These are phyloP conservation scores for Pseudomyrmex cubaensis DNA, from an alignment of 1,140 invertebrate species.

Conservation along the genomic window DNA sequence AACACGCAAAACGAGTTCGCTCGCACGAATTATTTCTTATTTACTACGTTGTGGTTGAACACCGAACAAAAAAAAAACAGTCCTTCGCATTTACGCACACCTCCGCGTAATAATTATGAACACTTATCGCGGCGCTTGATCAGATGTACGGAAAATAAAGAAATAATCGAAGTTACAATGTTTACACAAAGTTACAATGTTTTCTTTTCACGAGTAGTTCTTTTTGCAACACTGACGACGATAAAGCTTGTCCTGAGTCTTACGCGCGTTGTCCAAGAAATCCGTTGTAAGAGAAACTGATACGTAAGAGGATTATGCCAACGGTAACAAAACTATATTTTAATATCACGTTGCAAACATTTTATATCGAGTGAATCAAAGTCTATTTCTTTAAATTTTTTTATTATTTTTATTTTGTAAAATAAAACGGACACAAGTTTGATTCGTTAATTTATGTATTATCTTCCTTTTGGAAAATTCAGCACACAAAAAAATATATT, in stretches of 20 bases:
- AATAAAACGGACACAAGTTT: not conserved
- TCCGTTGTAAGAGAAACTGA: too few relatives aligned
- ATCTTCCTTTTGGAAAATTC: not conserved
- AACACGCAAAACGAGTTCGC: too few relatives aligned
- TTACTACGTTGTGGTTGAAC: not conserved
- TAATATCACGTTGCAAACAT: not conserved
- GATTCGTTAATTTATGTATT: not conserved
- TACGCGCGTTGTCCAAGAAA: not conserved
- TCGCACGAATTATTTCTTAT: not conserved
- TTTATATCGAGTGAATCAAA: too few relatives aligned
- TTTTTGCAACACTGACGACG: not conserved
- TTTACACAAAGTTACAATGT: not conserved
- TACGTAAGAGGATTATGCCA: not conserved
- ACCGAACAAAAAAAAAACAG: not conserved
- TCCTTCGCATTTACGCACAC: not conserved
- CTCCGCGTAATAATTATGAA: not conserved
- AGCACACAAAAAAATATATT: not conserved
- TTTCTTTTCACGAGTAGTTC: slow-evolving; percentile 6
- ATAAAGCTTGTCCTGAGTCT: not conserved
- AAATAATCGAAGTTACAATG: slow-evolving; percentile 28
- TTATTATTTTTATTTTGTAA: not conserved
- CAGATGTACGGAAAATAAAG: not conserved
- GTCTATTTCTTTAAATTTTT: too few relatives aligned
- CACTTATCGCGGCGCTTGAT: slow-evolving; percentile 7
- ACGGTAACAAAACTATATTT: slow-evolving; percentile 5